phyloP scores from a whole-genome alignment of 2,888 invertebrate species.

The Rhodophaea formosa region DNA sequence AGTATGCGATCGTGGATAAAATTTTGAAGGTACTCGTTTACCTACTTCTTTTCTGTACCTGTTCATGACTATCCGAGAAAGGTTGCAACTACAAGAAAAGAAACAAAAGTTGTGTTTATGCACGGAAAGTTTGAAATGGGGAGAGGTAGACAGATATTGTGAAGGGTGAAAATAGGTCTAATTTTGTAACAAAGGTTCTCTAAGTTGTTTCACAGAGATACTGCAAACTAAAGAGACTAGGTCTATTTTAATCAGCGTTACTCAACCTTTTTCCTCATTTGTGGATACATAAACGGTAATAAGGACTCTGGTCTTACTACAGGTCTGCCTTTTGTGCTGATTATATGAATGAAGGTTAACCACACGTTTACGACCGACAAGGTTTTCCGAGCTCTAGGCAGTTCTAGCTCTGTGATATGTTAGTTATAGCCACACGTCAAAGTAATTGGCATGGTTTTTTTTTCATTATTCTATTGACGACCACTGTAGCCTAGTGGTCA shows the following conservation, averaged over 20 bases:
- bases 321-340: not conserved
- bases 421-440: no score
- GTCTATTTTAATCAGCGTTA: slow-evolving; percentile 14
- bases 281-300: not conserved
- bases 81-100: slow-evolving; percentile 79
- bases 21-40: slow-evolving; percentile 55
- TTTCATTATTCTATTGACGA: no score
- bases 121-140: slow-evolving; percentile 30
- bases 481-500: no score
- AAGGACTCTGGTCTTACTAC: not conserved
- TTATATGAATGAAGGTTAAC: not conserved
- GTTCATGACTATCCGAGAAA: slow-evolving; percentile 80
- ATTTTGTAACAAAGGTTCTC: not conserved
- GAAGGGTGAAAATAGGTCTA: slow-evolving; percentile 17
- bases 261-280: not conserved
- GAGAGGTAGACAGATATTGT: slow-evolving; percentile 18
- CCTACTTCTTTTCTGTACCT: slow-evolving; percentile 70
- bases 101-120: slow-evolving; percentile 60
- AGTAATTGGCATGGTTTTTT: no score
- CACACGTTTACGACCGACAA: not conserved
- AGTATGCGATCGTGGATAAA: slow-evolving; percentile 42
- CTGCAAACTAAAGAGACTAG: slow-evolving; percentile 5
- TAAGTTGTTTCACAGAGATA: not conserved
- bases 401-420: not conserved
- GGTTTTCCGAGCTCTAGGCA: not conserved